Evolutionary conservation across 2,113 vertebrate species (phyloP), one percentile per base, ranked within the genome.

Genomic region (Seriola rivoliana): DNA sequence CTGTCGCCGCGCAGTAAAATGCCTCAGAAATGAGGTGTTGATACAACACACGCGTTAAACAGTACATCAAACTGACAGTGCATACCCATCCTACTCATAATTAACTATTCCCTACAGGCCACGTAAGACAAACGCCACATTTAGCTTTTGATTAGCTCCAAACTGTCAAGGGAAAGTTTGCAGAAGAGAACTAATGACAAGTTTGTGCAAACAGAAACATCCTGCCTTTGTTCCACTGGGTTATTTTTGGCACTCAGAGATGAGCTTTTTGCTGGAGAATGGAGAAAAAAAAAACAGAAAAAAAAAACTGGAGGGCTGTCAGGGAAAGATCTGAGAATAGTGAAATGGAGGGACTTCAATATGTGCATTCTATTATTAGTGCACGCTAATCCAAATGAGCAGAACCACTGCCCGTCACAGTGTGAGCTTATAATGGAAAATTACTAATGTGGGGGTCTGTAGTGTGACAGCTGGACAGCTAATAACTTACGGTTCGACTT

Each of bases 101-200:
- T 93, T 86, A 92, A 82, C 82, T 72, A 86, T 54, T 87, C 92
- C 84, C 88, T 16, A 23, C 34, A 71, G 86, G 83, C 77, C 68
- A 5, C 69, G 59, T 4, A 73, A 78, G 63, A 91, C 86, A 92
- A 91, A 90, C 4, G 25, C 80, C 81, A 89, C 83, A 79, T 85
- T 93, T 85, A 88, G 84, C 75, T 91, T 90, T 78, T 91, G 89
- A 92, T 90, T 91, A 82, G 74, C 77, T 91, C 38, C 3, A 78
- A 85, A 86, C 85, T 88, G 88, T 90, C 86, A 77, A 82, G 87
- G 89, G 85, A 84, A 91, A 93, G 75, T 93, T 93, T 91, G 85
- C 65, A 16, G 78, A 78, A 21, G 65, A 88, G 71, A 90, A 87
- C 87, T 93, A 88, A 89, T 90, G 93, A 92, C 90, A 92, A 84